Percentiles rank a stretch among this genome's conserved stretches.
phyloP scores from a whole-genome alignment of 2,888 invertebrate genomes.

The Masnerella sp. region DNA sequence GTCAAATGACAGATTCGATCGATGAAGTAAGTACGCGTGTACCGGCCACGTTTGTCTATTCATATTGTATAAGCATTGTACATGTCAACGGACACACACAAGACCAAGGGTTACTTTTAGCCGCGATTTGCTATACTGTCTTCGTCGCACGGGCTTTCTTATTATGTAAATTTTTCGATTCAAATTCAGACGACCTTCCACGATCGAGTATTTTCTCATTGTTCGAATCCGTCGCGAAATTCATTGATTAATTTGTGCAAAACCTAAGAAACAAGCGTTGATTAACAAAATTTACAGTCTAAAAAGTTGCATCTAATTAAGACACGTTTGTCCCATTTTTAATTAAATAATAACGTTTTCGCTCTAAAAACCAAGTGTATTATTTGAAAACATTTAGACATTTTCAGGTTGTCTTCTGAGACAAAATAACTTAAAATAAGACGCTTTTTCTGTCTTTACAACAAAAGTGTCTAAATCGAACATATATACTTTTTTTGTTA shows the following conservation, averaged over 20 bases:
- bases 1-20: constrained; percentile 50
- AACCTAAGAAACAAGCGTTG: background rate
- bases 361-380: no score
- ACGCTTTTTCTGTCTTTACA: no score
- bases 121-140: constrained; percentile 13
- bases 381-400: no score
- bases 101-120: constrained; percentile 41
- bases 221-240: constrained; percentile 2
- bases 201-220: constrained; percentile 17
- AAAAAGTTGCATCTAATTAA: no score
- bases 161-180: constrained; percentile 38
- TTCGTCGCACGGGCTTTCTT: constrained; percentile 24
- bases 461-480: no score
- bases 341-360: no score
- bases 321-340: no score
- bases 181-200: constrained; percentile 23
- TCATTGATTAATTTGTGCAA: background rate
- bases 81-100: constrained; percentile 36
- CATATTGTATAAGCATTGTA: constrained; percentile 35
- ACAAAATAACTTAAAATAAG: no score
- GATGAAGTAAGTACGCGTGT: constrained; percentile 51
- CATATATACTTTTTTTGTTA: no score
- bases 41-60: constrained; percentile 47
- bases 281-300: no score
- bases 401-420: no score